Evolutionary conservation across 2,113 vertebrate species (phyloP), one percentile per base, ranked within the genome.

Genomic region (Rattus rattus): DNA sequence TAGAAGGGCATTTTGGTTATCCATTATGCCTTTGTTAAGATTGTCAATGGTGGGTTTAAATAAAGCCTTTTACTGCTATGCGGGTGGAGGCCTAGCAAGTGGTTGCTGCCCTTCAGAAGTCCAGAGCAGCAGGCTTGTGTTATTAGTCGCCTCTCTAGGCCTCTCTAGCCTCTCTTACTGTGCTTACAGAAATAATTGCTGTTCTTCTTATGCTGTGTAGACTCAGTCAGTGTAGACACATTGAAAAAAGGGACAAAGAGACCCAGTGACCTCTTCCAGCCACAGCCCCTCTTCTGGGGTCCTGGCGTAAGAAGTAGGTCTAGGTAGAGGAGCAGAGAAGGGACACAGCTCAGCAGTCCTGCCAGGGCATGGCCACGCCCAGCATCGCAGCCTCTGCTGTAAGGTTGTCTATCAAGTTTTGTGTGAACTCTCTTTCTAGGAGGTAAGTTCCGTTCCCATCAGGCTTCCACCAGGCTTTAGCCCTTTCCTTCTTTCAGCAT

Each of bases 161-260:
- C 7, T 7, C 91, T 94, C 43, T 43, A 43, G 54, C 93, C 96
- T 89, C 61, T 85, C 88, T 85, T 47, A 49, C 49, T 54, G 16
- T 30, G 30, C 92, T 95, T 94, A 36, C 28, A 76, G 75, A 93
- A 94, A 94, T 90, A 93, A 91, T 54, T 84, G 39, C 56, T 88
- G 17, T 76, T 85, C 26, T 96, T 88, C 96, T 96, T 88, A 85
- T 90, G 67, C 76, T 30, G 83, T 89, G 65, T 30, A 65, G 59
- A 86, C 20, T 20, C 39, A 49, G 33, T 86, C 63, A 86, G 9
- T 47, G 61, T 65, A 43, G 28, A 33, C 28, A 86, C 61, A 49
- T 33, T 86, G 83, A 67, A 67, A 67, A 65, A 59, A 65, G 39
- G 39, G 83, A 86, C 43, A 86, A 33, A 86, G 26, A 47, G 83